These are phyloP conservation scores for Lapara coniferarum DNA, from an alignment of 2,888 invertebrate species.

Conservation along the genomic window DNA sequence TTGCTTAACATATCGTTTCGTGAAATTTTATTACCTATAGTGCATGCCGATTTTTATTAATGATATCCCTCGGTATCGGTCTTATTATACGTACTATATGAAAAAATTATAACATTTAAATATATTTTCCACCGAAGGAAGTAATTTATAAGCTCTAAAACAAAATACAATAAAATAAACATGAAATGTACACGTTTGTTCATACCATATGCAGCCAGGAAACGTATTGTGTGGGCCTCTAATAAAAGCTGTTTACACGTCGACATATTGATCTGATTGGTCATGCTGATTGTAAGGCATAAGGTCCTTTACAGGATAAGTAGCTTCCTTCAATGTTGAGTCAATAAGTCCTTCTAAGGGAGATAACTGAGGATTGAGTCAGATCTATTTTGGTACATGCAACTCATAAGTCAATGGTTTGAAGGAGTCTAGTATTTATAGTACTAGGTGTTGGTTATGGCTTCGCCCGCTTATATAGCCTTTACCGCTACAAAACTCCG, in stretches of 20 bases:
- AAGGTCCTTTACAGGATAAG: not conserved
- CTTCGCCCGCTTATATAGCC: no score
- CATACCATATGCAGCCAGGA: conserved; percentile 11
- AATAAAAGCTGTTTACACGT: conserved; percentile 18
- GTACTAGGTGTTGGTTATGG: no score
- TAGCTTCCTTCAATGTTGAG: conserved; percentile 4
- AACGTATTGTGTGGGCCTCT: conserved; percentile 8
- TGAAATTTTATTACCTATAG: no score
- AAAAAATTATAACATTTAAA: no score
- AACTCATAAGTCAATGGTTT: no score
- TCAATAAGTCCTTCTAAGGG: not conserved
- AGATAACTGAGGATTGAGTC: not conserved
- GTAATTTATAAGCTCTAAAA: not conserved
- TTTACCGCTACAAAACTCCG: no score
- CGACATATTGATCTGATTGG: conserved; percentile 1
- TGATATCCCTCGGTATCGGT: no score
- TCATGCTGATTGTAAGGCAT: not conserved
- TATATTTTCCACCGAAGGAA: not conserved
- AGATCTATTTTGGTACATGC: not conserved
- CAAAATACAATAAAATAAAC: not conserved
- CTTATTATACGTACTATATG: no score
- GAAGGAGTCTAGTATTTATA: no score
- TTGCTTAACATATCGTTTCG: no score
- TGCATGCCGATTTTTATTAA: no score
- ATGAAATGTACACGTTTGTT: conserved; percentile 1